phyloP scores from a whole-genome alignment of 2,888 invertebrate species.

The Callyntrura guangdongensis region DNA sequence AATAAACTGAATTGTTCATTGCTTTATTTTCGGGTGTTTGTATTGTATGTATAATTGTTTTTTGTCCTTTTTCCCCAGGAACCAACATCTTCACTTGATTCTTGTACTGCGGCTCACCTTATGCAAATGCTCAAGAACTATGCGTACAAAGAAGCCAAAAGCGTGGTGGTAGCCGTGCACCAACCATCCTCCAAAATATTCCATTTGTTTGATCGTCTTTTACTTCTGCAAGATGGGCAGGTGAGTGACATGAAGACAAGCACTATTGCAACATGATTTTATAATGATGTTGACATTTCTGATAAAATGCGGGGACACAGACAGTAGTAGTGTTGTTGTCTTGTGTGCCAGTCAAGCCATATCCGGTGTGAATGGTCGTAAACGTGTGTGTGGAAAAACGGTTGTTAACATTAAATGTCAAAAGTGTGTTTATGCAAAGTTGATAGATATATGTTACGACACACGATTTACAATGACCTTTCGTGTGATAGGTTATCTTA shows the following conservation, averaged over 20 bases:
- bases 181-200: conserved; percentile 94
- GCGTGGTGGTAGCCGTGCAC: conserved; percentile 92
- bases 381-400: too few relatives aligned
- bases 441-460: too few relatives aligned
- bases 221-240: conserved; percentile 90
- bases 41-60: too few relatives aligned
- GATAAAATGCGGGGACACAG: not conserved
- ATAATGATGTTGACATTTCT: conserved; percentile 8
- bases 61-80: conserved; percentile 88
- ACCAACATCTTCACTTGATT: conserved; percentile 93
- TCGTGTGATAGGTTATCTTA: too few relatives aligned
- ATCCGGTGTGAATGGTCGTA: too few relatives aligned
- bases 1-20: too few relatives aligned
- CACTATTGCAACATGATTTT: too few relatives aligned
- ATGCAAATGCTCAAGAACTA: conserved; percentile 91
- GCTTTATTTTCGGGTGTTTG: too few relatives aligned
- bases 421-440: too few relatives aligned
- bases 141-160: conserved; percentile 92
- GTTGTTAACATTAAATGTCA: too few relatives aligned
- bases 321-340: too few relatives aligned
- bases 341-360: not conserved
- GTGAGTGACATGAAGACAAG: conserved; percentile 68
- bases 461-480: too few relatives aligned
- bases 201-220: conserved; percentile 92
- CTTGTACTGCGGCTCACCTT: conserved; percentile 91